Base-by-base conservation (phyloP, 64 coral and sea anemone species). In the Anthopleura sola region DNA sequence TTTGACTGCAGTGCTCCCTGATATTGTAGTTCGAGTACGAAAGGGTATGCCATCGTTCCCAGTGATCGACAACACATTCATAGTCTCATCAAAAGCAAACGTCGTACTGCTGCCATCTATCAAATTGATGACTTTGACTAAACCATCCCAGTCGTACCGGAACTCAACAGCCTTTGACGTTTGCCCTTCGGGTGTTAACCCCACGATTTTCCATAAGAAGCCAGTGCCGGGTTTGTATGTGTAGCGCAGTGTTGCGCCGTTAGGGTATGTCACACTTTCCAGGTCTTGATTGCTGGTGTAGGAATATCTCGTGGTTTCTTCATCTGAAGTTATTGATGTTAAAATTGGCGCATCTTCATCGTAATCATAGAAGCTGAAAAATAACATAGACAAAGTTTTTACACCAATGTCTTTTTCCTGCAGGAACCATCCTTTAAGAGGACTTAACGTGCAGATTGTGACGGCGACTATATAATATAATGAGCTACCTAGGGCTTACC, bases 301-400 rank as follows among this genome's bases (percentile, higher is more conserved):
- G 29, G 82, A 86, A 29, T 92, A 95, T 36, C 89, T 84, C 3
- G 62, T 88, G 7, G 78, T 89, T 53, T 88, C 60, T 2, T 88
- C 86, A 28, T 75, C 33, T 18, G 53, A 49, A 38, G 89, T 92
- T 9, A 95, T 85, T 13, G 90, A 95, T 68, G 84, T 39, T 0
- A 95, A 82, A 81, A 55, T 36, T 23, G 29, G 75, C 2, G 54
- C 69, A 24, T 57, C 50, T 13, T 26, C n/a, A 78, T 89, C 77
- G 34, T 95, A 95, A n/a, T 77, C 62, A 69, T 95, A 95, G n/a
- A 95, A 84, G 83, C 93, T 95, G 24, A 23, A 78, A 69, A 69
- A 69, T 14, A 69, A 34, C 26, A 33, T 33, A 69, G 13, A 29
- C 58, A 24, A 28, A 69, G 29, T 34, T 34, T n/a, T 6, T n/a